A percentile compares a stretch with the other conserved stretches of the same genome.
These are phyloP conservation scores for Dendroctonus valens DNA, from an alignment of 1,140 invertebrate species.

Conservation along the genomic window DNA sequence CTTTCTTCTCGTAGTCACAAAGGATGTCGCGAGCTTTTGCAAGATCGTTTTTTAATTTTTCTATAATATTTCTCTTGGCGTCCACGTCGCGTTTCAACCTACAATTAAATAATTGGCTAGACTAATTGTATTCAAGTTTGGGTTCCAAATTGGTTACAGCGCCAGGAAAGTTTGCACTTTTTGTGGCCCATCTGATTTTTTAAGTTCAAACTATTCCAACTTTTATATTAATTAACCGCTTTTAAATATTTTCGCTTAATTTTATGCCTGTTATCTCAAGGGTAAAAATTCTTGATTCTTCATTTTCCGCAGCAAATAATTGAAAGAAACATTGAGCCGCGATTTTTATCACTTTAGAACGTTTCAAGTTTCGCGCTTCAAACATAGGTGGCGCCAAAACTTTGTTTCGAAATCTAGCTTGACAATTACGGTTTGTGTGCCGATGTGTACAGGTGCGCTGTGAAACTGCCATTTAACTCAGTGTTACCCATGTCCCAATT, in stretches of 20 bases:
- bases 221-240: slow-evolving; percentile 1
- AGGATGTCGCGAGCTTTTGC: slow-evolving; percentile 33
- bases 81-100: slow-evolving; percentile 34
- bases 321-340: neutral
- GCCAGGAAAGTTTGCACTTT: neutral
- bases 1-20: slow-evolving; percentile 37
- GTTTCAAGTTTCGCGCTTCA: too few relatives aligned
- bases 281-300: neutral
- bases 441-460: too few relatives aligned
- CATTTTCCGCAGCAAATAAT: neutral
- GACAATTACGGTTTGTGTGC: too few relatives aligned
- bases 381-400: too few relatives aligned
- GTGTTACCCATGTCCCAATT: too few relatives aligned
- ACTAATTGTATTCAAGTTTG: neutral
- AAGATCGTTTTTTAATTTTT: slow-evolving; percentile 29
- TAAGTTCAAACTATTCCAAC: too few relatives aligned
- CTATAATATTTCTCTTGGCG: slow-evolving; percentile 30
- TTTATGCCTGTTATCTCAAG: neutral
- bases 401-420: too few relatives aligned
- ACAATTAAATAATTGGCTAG: neutral
- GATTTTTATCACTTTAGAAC: too few relatives aligned
- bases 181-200: too few relatives aligned
- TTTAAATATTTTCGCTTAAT: slow-evolving; percentile 7
- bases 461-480: too few relatives aligned
- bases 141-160: too few relatives aligned